Percentiles rank a stretch among this genome's conserved stretches.
These are phyloP conservation scores for Oncorhynchus keta DNA, from an alignment of 2,113 vertebrate species.

Conservation along the genomic window DNA sequence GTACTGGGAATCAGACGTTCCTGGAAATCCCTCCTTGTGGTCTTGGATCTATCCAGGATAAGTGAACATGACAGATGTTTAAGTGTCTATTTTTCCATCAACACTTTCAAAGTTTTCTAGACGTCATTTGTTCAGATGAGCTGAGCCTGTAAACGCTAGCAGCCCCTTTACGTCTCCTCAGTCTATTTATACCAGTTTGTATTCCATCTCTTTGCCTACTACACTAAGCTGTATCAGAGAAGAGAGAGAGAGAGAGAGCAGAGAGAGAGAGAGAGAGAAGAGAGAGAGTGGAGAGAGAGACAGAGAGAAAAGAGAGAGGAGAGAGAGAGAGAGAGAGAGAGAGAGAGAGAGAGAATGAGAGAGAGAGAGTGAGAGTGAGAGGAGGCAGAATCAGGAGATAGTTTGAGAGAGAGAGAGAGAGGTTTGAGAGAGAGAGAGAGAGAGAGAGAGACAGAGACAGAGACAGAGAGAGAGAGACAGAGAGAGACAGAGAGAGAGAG, in stretches of 20 bases:
- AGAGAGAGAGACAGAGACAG: no score
- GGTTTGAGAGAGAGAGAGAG: no score
- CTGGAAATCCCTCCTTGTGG: constrained; percentile 31
- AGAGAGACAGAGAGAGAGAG: no score
- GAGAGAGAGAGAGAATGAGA: neutral
- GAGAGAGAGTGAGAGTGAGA: no score
- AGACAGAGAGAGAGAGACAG: no score
- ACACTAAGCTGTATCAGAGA: neutral
- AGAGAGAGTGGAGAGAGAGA: no score
- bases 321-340: no score
- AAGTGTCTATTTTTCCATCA: constrained; percentile 36
- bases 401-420: no score
- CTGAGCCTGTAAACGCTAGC: neutral
- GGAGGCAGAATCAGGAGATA: no score
- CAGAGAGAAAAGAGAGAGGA: no score
- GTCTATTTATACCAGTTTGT: constrained; percentile 17
- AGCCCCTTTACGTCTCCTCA: neutral
- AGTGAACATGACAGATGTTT: constrained; percentile 36
- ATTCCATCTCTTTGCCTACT: neutral
- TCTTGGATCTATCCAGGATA: constrained; percentile 30
- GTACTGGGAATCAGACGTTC: constrained; percentile 35
- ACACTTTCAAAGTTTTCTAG: constrained; percentile 13
- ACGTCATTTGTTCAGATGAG: constrained; percentile 33
- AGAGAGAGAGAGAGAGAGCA: no score
- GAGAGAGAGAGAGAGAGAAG: no score